Evolutionary conservation across 1,140 invertebrate genomes (phyloP).

Genomic region (Charaxes varanes): DNA sequence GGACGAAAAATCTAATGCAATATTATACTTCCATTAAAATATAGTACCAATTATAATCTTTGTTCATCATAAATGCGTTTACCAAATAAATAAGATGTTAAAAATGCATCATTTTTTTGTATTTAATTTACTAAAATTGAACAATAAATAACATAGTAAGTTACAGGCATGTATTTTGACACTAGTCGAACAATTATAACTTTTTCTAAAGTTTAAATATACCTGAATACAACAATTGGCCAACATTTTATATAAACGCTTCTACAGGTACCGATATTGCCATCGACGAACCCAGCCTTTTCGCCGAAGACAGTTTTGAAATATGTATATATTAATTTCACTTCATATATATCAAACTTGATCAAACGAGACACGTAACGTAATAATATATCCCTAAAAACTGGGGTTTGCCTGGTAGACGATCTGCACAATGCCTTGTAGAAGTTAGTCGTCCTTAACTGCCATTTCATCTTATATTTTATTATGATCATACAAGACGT

Average conservation of each 20-base stretch:
- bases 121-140: constrained; percentile 6
- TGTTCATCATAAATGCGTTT: constrained; percentile 1
- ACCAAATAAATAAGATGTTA: constrained; percentile 14
- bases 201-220: constrained; percentile 13
- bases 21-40: too few relatives aligned
- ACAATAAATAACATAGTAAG: constrained; percentile 19
- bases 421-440: too few relatives aligned
- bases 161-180: constrained; percentile 13
- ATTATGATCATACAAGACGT: too few relatives aligned
- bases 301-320: constrained; percentile 30
- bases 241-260: constrained; percentile 11
- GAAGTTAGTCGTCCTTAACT: too few relatives aligned
- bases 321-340: constrained; percentile 1
- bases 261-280: constrained; percentile 21
- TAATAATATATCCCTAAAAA: too few relatives aligned
- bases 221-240: constrained; percentile 13
- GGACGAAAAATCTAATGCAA: too few relatives aligned
- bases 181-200: constrained; percentile 7
- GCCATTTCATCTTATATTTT: too few relatives aligned
- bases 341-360: neutral
- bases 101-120: constrained; percentile 11
- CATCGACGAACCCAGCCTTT: constrained; percentile 48
- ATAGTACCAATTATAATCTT: too few relatives aligned
- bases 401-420: too few relatives aligned
- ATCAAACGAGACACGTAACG: neutral